Evolutionary conservation across 2,113 vertebrate species (phyloP), one percentile per base, ranked within the genome.

Genomic region (Brachyhypopomus gauderio): DNA sequence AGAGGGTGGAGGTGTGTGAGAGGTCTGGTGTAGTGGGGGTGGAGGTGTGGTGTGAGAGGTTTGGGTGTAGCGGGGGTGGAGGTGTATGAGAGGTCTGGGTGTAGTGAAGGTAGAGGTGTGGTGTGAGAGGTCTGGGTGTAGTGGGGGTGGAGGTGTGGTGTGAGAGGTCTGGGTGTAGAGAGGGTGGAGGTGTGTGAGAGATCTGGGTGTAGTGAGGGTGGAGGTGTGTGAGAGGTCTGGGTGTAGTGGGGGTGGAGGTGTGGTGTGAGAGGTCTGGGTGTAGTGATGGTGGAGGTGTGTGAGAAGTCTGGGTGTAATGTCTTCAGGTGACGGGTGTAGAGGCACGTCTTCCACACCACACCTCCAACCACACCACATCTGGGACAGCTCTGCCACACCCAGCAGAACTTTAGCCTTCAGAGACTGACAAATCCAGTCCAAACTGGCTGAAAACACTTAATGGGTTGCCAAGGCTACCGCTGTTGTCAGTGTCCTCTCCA

Each of bases 351-450:
- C n/a, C 75, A 48, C 45, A 71, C 45, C 66, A 62, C 56, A 5
- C 62, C 55, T 41, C 56, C 56, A 74, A 72, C 60, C 75, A 41
- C 22, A 7, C 23, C 34, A 11, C 20, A 38, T 34, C 66, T 6
- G 38, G 17, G 34, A 36, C 66, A 34, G 20, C 8, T 34, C 66
- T 67, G 30, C 66, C 66, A 34, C 8, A 34, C 64, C 64, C 3
- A 38, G 34, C 19, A 38, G 66, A 70, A 70, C 66, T 70, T 70
- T 30, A 81, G 55, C 80, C 80, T 81, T 60, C 2, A 52, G 73
- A 72, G 52, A 59, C 27, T 16, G 52, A 16, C 22, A 30, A 81
- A 75, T 60, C 75, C 48, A 81, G 45, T n/a, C 79, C 38, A 56
- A 70, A 70, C 3, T 1, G 72, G 41, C 22, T 60, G 17, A 27